Base-by-base conservation (phyloP, 2,797 vertebrate genomes). In the Scarus forsteni region DNA sequence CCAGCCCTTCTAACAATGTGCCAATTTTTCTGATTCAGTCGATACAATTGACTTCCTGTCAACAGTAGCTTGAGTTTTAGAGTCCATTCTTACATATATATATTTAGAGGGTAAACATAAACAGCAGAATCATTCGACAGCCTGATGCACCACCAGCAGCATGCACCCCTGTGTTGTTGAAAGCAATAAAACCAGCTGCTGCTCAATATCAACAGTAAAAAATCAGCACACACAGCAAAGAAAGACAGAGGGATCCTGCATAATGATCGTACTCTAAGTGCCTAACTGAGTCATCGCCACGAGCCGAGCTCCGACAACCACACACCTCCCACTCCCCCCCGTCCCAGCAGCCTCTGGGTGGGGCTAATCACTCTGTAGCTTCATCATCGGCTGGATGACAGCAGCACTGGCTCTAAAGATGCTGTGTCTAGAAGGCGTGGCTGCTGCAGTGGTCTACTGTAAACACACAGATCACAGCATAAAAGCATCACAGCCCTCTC, bases 181-280 rank as follows among this genome's bases (percentile, higher is more conserved):
- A 91, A 75, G 86, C 84, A 77, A 85, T 88, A 84, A 89, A 87
- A 86, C 58, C 70, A 65, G 67, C 60, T 56, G 86, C 76, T 81
- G 85, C 66, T 89, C 77, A 61, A 84, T 88, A 89, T 80, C 65
- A 88, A 88, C 79, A 65, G 79, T 87, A 81, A 87, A 89, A 82
- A 84, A 82, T 71, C 57, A 54, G 85, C 85, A 61, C 65, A 83
- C 70, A 18, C 85, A 89, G 91, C 85, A 88, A 73, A 84, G 76
- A 71, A 45, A 36, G 58, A 68, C 54, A 34, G 77, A 87, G 80
- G 79, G 79, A 60, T 87, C 76, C 82, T 81, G 84, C 79, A 87
- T 89, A 91, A 93, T 88, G 83, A 87, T 91, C 85, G 87, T 71
- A 77, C 85, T 91, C 80, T 85, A 88, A 90, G 87, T 88, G 82